Evolutionary conservation across 1,140 invertebrate species (phyloP).

Genomic region (Trichonephila inaurata): DNA sequence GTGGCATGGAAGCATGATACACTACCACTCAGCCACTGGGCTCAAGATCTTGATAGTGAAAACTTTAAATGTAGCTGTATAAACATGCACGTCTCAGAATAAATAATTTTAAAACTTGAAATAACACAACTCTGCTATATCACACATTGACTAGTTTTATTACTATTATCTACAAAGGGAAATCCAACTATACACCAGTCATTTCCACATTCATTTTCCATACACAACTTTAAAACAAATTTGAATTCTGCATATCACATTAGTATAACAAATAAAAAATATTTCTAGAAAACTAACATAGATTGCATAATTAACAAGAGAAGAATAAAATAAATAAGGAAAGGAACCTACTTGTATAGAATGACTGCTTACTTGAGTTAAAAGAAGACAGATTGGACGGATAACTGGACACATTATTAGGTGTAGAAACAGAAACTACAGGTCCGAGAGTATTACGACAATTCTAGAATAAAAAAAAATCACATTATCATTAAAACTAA

Average conservation of each 20-base stretch:
- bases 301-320: neutral
- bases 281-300: no score
- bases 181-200: no score
- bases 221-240: neutral
- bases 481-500: neutral
- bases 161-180: no score
- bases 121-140: no score
- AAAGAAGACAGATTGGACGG: slow-evolving; percentile 85
- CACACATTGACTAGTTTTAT: no score
- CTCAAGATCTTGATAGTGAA: no score
- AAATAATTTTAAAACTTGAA: no score
- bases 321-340: neutral
- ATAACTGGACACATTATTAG: slow-evolving; percentile 84
- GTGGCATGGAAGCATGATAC: no score
- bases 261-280: neutral
- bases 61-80: no score
- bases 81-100: no score
- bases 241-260: neutral
- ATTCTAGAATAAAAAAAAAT: slow-evolving; percentile 30
- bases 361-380: slow-evolving; percentile 85
- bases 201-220: neutral
- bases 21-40: no score
- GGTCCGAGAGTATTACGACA: slow-evolving; percentile 70
- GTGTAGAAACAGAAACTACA: slow-evolving; percentile 73
- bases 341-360: neutral